A percentile compares a stretch with the other conserved stretches of the same genome.
phyloP scores from a whole-genome alignment of 2,888 invertebrate species.

The Seira ritae region DNA sequence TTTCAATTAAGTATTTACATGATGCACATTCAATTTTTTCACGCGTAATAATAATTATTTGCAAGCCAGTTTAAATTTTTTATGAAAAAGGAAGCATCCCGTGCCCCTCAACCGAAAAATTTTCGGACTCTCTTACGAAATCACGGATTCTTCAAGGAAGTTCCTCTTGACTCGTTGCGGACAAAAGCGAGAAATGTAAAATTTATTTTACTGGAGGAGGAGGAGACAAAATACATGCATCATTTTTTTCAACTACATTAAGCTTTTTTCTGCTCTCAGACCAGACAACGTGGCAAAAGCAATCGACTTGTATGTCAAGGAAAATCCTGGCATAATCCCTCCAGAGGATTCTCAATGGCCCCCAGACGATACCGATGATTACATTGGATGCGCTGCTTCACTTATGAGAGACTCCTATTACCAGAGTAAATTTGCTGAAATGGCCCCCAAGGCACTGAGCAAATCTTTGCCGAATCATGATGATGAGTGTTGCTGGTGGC shows the following conservation, averaged over 20 bases:
- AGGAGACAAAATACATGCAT: no score
- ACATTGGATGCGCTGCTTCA: conserved; percentile 29
- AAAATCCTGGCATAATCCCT: conserved; percentile 42
- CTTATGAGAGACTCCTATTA: conserved; percentile 15
- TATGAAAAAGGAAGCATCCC: conserved; percentile 33
- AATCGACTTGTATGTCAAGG: conserved; percentile 29
- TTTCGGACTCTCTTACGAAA: conserved; percentile 38
- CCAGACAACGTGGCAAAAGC: conserved; percentile 36
- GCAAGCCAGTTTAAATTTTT: no score
- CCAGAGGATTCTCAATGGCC: conserved; percentile 37
- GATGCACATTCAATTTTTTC: not conserved
- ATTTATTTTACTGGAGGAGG: no score
- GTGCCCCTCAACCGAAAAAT: conserved; percentile 42
- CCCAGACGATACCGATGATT: conserved; percentile 43
- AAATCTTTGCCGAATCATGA: no score
- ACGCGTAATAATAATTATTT: no score
- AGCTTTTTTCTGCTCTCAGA: no score
- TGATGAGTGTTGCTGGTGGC: no score
- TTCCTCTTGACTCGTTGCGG: not conserved
- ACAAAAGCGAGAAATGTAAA: conserved; percentile 31
- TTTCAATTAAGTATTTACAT: conserved; percentile 22
- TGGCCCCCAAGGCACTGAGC: no score
- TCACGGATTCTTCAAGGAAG: conserved; percentile 18
- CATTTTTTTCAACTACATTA: no score
- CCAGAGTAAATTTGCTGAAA: no score